These are phyloP conservation scores for Champsocephalus gunnari DNA, from an alignment of 2,797 vertebrate species.

Conservation along the genomic window DNA sequence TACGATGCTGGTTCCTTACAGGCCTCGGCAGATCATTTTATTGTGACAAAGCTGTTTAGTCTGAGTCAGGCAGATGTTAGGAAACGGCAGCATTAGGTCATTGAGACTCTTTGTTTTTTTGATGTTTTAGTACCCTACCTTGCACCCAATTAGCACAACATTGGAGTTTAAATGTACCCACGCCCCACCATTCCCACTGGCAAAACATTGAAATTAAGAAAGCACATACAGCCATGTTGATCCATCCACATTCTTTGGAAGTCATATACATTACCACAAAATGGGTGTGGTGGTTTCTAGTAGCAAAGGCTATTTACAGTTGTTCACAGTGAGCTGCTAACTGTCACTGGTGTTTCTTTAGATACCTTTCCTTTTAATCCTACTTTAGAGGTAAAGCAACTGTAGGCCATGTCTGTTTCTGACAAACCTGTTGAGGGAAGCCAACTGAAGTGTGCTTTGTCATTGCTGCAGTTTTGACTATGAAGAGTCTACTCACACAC, in stretches of 20 bases:
- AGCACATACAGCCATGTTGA: slow-evolving; percentile 11
- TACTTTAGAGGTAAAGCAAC: slow-evolving; percentile 10
- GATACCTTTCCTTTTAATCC: slow-evolving; percentile 32
- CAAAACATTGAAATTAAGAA: slow-evolving; percentile 6
- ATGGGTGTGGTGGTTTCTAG: slow-evolving; percentile 60
- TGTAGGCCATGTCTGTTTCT: slow-evolving; percentile 25
- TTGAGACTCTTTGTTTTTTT: neutral
- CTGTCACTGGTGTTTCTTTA: slow-evolving; percentile 14
- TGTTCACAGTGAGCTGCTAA: slow-evolving; percentile 13
- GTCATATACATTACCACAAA: slow-evolving; percentile 25
- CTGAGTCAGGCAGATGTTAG: slow-evolving; percentile 21
- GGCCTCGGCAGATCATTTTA: slow-evolving; percentile 26
- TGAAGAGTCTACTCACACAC: slow-evolving; percentile 1
- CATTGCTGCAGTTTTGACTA: neutral
- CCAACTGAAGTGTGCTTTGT: slow-evolving; percentile 1
- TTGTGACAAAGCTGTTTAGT: slow-evolving; percentile 10
- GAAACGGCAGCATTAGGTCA: slow-evolving; percentile 14
- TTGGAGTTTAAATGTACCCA: neutral
- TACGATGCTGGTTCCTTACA: slow-evolving; percentile 20
- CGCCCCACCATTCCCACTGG: neutral
- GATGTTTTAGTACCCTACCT: neutral
- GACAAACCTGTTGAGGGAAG: slow-evolving; percentile 42
- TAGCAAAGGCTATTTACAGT: slow-evolving; percentile 44
- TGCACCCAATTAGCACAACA: too few relatives aligned
- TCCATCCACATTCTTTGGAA: slow-evolving; percentile 59